Percentiles rank a stretch among this genome's conserved stretches.
Conservation (phyloP, 2,888 invertebrate species). For the Microctonus hyperodae region DNA sequence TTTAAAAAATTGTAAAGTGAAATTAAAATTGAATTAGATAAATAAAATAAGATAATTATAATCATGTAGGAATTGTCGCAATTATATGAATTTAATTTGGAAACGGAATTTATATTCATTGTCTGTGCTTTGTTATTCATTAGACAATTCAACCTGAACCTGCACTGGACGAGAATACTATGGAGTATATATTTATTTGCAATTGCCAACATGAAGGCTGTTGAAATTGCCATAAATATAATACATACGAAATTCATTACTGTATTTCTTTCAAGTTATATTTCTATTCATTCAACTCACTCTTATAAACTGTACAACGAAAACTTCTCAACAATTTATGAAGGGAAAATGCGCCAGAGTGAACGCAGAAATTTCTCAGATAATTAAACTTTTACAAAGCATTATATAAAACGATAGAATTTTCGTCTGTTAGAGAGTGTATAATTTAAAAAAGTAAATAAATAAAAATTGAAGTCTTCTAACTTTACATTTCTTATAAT, state of each 20-base stretch:
- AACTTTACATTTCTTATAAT: not conserved
- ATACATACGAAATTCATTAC: slow-evolving; percentile 13
- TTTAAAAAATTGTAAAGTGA: no score
- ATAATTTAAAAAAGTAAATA: not conserved
- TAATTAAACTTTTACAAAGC: slow-evolving; percentile 45
- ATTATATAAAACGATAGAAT: slow-evolving; percentile 26
- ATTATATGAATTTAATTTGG: not conserved
- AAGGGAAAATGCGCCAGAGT: slow-evolving; percentile 26
- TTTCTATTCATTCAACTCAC: slow-evolving; percentile 25
- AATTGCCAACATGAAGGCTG: not conserved
- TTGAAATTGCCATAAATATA: slow-evolving; percentile 6
- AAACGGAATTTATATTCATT: not conserved
- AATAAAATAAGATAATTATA: no score
- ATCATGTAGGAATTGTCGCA: no score
- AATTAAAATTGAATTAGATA: no score
- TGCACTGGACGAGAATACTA: not conserved
- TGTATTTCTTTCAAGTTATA: slow-evolving; percentile 30
- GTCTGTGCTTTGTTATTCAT: not conserved
- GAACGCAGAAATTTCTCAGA: slow-evolving; percentile 39
- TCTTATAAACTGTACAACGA: slow-evolving; percentile 23
- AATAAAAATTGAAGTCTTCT: not conserved
- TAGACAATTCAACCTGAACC: not conserved
- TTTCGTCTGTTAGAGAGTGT: not conserved
- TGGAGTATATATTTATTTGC: not conserved
- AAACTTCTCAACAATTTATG: slow-evolving; percentile 42